Conservation (phyloP, 2,888 invertebrate species). For the Drosophila mayaguana region DNA sequence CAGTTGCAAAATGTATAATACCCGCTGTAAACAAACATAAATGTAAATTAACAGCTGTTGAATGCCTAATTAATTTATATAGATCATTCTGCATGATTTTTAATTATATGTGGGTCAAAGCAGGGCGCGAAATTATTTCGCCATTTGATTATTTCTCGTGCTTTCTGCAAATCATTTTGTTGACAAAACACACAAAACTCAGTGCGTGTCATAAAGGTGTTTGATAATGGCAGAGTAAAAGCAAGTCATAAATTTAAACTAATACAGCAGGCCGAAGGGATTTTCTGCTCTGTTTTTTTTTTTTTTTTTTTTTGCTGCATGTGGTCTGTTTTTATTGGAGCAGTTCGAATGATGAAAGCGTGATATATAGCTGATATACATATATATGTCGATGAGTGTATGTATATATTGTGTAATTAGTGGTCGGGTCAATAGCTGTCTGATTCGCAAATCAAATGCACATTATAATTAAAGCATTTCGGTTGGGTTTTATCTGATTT, state of each 20-base stretch:
- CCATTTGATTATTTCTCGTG: conserved; percentile 3
- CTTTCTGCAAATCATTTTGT: conserved; percentile 55
- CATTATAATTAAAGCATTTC: conserved; percentile 61
- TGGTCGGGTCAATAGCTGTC: conserved; percentile 52
- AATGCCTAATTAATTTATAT: conserved; percentile 36
- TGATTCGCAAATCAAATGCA: conserved; percentile 68
- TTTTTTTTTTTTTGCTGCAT: too few relatives aligned
- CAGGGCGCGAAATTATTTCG: conserved; percentile 16
- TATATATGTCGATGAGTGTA: conserved; percentile 12
- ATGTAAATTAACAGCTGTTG: conserved; percentile 34
- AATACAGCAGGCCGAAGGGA: conserved; percentile 31
- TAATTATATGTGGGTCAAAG: conserved; percentile 53
- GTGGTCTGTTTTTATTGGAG: conserved; percentile 45
- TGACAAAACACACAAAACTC: conserved; percentile 8
- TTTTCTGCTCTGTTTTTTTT: conserved; percentile 16
- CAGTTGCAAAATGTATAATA: not conserved
- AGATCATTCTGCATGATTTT: conserved; percentile 43
- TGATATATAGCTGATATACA: too few relatives aligned
- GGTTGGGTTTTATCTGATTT: conserved; percentile 13
- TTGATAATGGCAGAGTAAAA: conserved; percentile 30
- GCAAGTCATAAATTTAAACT: conserved; percentile 55
- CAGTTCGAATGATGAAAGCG: conserved; percentile 47
- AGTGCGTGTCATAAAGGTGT: not conserved
- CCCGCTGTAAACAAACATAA: not conserved
- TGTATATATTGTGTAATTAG: conserved; percentile 58